Evolutionary conservation across 2,113 vertebrate genomes (phyloP), one percentile per base, ranked within the genome.

Genomic region (Electrona antarctica): DNA sequence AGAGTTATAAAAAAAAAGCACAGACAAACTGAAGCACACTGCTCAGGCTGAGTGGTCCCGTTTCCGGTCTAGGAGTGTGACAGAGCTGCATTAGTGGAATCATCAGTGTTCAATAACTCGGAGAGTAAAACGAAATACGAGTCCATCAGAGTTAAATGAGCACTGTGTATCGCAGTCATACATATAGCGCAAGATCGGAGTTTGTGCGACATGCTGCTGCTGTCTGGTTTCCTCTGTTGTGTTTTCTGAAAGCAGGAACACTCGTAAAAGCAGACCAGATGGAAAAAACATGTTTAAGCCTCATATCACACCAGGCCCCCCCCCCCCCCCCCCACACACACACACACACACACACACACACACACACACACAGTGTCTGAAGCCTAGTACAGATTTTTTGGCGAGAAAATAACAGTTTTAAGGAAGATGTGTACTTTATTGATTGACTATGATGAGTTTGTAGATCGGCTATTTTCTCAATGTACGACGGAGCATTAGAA

Each of bases 31-130:
- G 33, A 41, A 41, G 33, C 33, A 41, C 33, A 7, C 4, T 48
- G 7, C 59, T 66, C 13, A 3, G 58, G 58, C 74, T 79, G 71
- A 57, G 46, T 76, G 82, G 70, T 83, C 79, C 60, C 76, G 69
- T 86, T 86, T 88, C 81, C 63, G 57, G 83, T 86, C 60, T 63
- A 56, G 73, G 63, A 50, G 73, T 49, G 63, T 68, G 61, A 74
- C 73, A 79, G 54, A 68, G 73, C 67, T 84, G 59, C 58, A 70
- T 75, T 58, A 74, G 52, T 54, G 52, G 12, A 12, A 11, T 56
- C 15, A 41, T 6, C 33, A 41, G 0, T 41, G 33, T 41, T 41
- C 33, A 41, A 3, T 41, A 41, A 41, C 33, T 41, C 33, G n/a
- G n/a, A 4, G 33, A 41, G 33, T 41, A 4, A 41, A 41, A 41